Evolutionary conservation across 1,140 invertebrate species (phyloP).

Genomic region (Meloidogyne exigua): DNA sequence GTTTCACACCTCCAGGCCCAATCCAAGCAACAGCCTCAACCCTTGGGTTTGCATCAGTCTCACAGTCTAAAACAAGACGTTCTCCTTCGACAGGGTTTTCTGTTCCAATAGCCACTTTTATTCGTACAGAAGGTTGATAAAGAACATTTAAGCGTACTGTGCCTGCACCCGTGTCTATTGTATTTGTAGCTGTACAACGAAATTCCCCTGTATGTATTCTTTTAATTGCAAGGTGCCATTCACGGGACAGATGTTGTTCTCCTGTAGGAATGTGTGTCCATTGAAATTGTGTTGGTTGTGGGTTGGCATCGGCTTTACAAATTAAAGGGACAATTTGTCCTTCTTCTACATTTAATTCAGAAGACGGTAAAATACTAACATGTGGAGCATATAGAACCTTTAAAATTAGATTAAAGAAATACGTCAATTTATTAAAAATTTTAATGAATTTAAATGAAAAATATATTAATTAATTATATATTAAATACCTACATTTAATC

Average conservation of each 20-base stretch:
- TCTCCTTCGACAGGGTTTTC: constrained; percentile 46
- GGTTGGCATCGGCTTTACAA: constrained; percentile 43
- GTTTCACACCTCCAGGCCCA: constrained; percentile 42
- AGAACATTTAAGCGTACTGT: constrained; percentile 40
- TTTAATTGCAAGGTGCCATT: constrained; percentile 37
- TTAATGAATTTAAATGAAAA: too few relatives aligned
- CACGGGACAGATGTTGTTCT: constrained; percentile 14
- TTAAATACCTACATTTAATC: constrained; percentile 35
- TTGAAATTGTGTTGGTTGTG: constrained; percentile 34
- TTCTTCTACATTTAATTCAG: constrained; percentile 42
- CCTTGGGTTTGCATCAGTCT: constrained; percentile 39
- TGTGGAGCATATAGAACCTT: constrained; percentile 40
- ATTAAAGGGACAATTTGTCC: constrained; percentile 31
- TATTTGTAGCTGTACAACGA: constrained; percentile 39
- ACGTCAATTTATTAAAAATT: background rate
- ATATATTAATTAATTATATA: too few relatives aligned
- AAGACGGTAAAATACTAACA: constrained; percentile 29
- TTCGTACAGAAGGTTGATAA: constrained; percentile 33
- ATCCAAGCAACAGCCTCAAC: constrained; percentile 40
- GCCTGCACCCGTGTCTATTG: constrained; percentile 30
- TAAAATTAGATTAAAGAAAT: background rate
- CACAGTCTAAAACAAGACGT: constrained; percentile 43
- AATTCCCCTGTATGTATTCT: constrained; percentile 34
- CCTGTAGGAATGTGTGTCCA: constrained; percentile 42
- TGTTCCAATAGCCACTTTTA: constrained; percentile 16